Base-by-base conservation (phyloP, 2,888 invertebrate species). In the Xanthostigma xanthostigma region DNA sequence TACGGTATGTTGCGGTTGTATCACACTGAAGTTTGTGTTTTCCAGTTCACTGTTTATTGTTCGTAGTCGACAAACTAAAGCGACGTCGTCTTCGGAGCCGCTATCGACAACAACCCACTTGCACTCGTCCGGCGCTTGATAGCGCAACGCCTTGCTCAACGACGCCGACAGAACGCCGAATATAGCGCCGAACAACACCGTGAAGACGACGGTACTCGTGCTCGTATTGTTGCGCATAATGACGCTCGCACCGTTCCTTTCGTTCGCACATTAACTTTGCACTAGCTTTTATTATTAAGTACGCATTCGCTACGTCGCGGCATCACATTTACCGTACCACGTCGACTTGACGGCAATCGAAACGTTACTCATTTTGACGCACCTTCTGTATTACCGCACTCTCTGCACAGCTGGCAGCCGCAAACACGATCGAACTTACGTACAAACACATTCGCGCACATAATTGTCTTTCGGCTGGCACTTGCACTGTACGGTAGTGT, bases 1-100 rank as follows among this genome's bases (percentile, higher is more conserved):
- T 50, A 84, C 84, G 45, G 87, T 87, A 57, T 85, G 81, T 63
- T 85, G 84, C 46, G 84, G 80, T 67, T 87, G 86, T 57, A 87
- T 86, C 53, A 84, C 84, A 70, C 84, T 84, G 66, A 85, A 84
- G 64, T 85, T 85, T 51, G 84, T 84, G 65, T 84, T 84, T 67
- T 85, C 84, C 62, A 84, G 68, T 70, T 85, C 84, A 67, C 84
- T 84, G 69, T 84, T 84, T 67, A 85, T 84, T 60, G 85, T 84
- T 57, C 82, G 73, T 54, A 85, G 67, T 54, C 81, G 72, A 62
- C 85, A 85, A 58, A 82, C 81, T 53, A 85, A 72, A 27, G 84
- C 81, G 45, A 84, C 84, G 58, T 75, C 75, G 56, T 75, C 76
- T 59, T 75, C 74, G 54, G 76, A 74, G 58, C 75, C 79, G 58